Evolutionary conservation across 2,888 invertebrate species (phyloP), one percentile per base, ranked within the genome.

Genomic region (Ormyrus labotus): DNA sequence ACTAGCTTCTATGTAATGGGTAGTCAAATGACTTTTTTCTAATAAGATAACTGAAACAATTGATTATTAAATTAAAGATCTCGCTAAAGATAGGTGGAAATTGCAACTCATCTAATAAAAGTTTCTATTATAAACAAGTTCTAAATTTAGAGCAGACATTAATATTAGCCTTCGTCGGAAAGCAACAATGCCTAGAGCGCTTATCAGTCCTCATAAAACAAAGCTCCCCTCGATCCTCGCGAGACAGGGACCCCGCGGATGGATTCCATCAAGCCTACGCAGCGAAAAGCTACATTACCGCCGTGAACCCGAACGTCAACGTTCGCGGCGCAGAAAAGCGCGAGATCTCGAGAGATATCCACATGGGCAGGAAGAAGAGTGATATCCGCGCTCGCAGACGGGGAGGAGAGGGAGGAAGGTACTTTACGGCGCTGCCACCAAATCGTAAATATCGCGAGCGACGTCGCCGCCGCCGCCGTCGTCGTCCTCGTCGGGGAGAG

Each of bases 401-500:
- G 69, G 57, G 68, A 68, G 69, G 69, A 9, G 55, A 47, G 55
- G 55, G 48, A 8, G 60, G 75, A 70, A 83, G 84, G 83, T 84
- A 85, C 85, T 86, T 86, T 86, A 86, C 84, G 83, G 86, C 85
- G 72, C 79, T 85, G 51, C 85, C 84, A 83, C 84, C 84, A 81
- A 87, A 87, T 86, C 88, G 87, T 88, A 87, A 88, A 88, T 87
- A 88, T 87, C 84, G 83, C 78, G 53, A 3, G 7, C 7, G 48
- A 48, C 34, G 64, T 48, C 50, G 58, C 5, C 9, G 58, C 9
- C 19, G 34, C 4, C 7, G 48, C 0, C 34, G 50, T 13, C 50
- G 58, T 2, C 9, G 58, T n/a, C n/a, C n/a, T 10, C 50, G 19
- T 34, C 6, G 13, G 51, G 9, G 4, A 7, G 19, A 19, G 51